Evolutionary conservation across 2,113 vertebrate species (phyloP).

Genomic region (Pygoscelis antarcticus): DNA sequence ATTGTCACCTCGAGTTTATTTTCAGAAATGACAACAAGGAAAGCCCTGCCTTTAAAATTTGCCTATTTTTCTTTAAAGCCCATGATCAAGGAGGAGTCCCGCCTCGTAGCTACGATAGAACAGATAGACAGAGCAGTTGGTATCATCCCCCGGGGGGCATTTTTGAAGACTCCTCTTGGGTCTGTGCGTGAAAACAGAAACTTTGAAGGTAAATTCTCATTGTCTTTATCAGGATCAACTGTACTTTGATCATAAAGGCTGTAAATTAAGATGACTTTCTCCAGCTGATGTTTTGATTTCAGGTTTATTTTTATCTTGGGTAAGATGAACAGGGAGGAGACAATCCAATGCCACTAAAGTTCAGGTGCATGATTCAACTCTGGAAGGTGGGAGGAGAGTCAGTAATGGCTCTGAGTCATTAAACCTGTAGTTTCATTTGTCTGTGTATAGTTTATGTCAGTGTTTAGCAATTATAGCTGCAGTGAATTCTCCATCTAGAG

Average conservation of each 20-base stretch:
- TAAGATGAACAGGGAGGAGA: not conserved
- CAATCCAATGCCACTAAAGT: not conserved
- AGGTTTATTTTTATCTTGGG: not conserved
- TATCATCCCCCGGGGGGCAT: slow-evolving; percentile 86
- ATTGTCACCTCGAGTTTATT: not conserved
- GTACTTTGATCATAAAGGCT: not conserved
- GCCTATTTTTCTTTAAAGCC: slow-evolving; percentile 22
- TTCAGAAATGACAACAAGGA: not conserved
- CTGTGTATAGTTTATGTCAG: not conserved
- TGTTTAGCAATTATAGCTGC: not conserved
- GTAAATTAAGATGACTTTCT: not conserved
- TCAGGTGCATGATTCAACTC: not conserved
- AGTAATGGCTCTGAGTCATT: slow-evolving; percentile 13
- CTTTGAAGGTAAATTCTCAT: slow-evolving; percentile 84
- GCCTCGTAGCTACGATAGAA: slow-evolving; percentile 82
- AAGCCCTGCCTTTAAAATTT: not conserved
- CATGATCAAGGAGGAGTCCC: slow-evolving; percentile 84
- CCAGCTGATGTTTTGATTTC: not conserved
- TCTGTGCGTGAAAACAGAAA: slow-evolving; percentile 82
- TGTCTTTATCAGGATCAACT: not conserved
- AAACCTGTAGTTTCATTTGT: not conserved
- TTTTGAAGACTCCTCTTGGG: slow-evolving; percentile 82
- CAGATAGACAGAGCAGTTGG: slow-evolving; percentile 86
- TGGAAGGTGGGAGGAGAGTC: not conserved
- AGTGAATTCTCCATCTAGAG: not conserved